Percentiles rank a stretch among this genome's conserved stretches.
Evolutionary conservation across 2,797 vertebrate genomes (phyloP).

Genomic region (Leucoraja ocellata): DNA sequence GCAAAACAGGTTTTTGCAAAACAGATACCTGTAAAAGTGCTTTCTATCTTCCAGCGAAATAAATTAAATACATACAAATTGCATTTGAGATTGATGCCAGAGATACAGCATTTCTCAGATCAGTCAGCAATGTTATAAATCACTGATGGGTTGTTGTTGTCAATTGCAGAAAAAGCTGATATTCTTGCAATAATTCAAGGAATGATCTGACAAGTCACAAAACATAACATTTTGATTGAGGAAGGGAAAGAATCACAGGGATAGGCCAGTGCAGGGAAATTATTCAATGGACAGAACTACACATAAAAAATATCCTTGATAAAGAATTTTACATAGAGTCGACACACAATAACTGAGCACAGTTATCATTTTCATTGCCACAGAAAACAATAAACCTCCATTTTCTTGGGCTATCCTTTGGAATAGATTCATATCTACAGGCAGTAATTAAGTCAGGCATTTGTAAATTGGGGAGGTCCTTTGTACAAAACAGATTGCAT

Average conservation of each 20-base stretch:
- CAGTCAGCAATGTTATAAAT: not conserved
- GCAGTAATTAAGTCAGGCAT: too few species aligned
- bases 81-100: conserved; percentile 37
- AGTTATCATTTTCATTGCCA: not conserved
- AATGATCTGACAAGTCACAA: conserved; percentile 41
- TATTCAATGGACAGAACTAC: conserved; percentile 18
- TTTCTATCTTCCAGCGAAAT: not conserved
- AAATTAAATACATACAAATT: not conserved
- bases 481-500: not conserved
- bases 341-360: not conserved
- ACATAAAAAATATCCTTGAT: not conserved
- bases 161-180: conserved; percentile 38
- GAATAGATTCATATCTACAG: too few species aligned
- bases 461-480: too few species aligned
- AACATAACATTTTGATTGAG: conserved; percentile 31
- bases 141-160: conserved; percentile 36
- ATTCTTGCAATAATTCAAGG: conserved; percentile 9
- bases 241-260: conserved; percentile 35
- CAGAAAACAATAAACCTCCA: not conserved
- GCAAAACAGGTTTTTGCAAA: not conserved
- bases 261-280: not conserved
- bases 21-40: not conserved
- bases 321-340: not conserved
- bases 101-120: conserved; percentile 22
- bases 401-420: too few species aligned